These are phyloP conservation scores for Hylyphantes graminicola DNA, from an alignment of 1,140 invertebrate genomes.

Conservation along the genomic window DNA sequence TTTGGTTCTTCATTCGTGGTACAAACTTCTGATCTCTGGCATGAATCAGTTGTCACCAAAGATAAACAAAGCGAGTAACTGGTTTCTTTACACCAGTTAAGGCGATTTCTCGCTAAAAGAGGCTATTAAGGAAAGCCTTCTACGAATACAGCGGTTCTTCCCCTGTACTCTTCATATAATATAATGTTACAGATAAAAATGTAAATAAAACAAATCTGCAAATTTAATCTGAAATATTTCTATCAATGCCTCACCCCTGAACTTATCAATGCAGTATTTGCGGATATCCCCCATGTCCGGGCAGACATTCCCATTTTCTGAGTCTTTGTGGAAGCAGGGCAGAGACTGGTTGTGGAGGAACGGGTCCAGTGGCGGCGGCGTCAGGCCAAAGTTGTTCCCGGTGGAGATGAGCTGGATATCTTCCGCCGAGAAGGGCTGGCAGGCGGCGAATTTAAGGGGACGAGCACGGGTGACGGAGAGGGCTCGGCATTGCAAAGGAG, in stretches of 20 bases:
- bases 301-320: conserved; percentile 55
- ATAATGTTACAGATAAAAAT: too few species aligned
- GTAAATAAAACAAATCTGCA: too few species aligned
- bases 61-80: too few species aligned
- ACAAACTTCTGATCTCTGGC: too few species aligned
- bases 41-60: too few species aligned
- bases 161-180: too few species aligned
- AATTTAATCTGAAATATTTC: too few species aligned
- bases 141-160: too few species aligned
- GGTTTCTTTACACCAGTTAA: too few species aligned
- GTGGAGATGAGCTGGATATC: conserved; percentile 61
- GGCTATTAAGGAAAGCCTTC: too few species aligned
- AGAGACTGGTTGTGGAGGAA: conserved; percentile 68
- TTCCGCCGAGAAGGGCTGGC: conserved; percentile 52
- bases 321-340: conserved; percentile 61
- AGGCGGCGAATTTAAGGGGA: neutral
- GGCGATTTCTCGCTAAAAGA: too few species aligned
- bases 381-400: conserved; percentile 62
- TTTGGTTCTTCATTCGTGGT: too few species aligned
- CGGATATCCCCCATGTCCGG: conserved; percentile 51
- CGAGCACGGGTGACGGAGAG: neutral
- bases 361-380: conserved; percentile 62
- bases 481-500: neutral
- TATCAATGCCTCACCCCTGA: conserved; percentile 54
- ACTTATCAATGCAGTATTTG: conserved; percentile 60